A percentile compares a stretch with the other conserved stretches of the same genome.
phyloP scores from a whole-genome alignment of 2,113 vertebrate genomes.

The Neoarius graeffei region DNA sequence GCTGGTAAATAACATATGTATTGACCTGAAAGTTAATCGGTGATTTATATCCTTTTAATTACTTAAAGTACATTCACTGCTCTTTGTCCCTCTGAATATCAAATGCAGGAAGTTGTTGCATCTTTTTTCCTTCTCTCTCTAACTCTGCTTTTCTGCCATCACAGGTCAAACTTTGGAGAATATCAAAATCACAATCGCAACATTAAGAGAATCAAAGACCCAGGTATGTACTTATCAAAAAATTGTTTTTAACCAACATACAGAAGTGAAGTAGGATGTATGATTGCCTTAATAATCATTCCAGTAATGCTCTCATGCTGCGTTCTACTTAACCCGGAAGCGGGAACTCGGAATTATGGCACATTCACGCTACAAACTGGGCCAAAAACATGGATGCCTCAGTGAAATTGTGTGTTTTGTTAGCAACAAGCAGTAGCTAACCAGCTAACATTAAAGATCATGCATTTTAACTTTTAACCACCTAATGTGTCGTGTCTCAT shows the following conservation, averaged over 20 bases:
- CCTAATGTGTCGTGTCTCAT: not conserved
- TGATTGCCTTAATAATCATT: not conserved
- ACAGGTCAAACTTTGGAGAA: slow-evolving; percentile 79
- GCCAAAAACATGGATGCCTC: not conserved
- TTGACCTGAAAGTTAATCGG: no score
- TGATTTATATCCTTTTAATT: not conserved
- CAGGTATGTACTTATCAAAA: slow-evolving; percentile 73
- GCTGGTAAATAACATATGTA: no score
- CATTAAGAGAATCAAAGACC: slow-evolving; percentile 83
- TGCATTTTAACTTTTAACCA: not conserved
- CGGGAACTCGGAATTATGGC: not conserved
- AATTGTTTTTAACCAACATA: not conserved
- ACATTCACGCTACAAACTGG: not conserved
- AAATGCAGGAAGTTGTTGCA: not conserved
- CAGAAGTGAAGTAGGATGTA: not conserved
- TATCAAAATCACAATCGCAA: slow-evolving; percentile 87
- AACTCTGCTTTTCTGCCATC: not conserved
- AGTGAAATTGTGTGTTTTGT: not conserved
- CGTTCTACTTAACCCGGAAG: not conserved
- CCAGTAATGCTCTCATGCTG: not conserved
- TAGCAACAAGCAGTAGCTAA: not conserved
- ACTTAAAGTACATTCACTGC: not conserved
- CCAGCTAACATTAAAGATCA: not conserved
- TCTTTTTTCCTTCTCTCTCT: not conserved
- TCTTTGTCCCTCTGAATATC: not conserved